These are phyloP conservation scores for Dendroctonus valens DNA, from an alignment of 1,140 invertebrate species.

Conservation along the genomic window DNA sequence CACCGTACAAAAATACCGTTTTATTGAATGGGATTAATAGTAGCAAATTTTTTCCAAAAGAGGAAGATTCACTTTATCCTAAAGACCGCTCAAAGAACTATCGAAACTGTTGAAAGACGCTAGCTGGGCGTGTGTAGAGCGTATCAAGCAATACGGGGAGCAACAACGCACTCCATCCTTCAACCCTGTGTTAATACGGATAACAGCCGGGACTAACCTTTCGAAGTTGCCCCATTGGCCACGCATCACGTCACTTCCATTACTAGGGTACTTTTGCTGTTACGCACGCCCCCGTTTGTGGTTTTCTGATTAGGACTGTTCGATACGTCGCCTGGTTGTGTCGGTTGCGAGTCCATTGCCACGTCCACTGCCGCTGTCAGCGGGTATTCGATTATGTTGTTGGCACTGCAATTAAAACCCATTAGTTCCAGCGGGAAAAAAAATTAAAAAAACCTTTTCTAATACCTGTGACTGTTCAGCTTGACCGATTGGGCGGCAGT, in stretches of 20 bases:
- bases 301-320: constrained; percentile 6
- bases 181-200: too few relatives aligned
- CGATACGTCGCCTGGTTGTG: neutral
- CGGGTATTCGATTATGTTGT: constrained; percentile 48
- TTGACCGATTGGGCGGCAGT: constrained; percentile 47
- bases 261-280: constrained; percentile 47
- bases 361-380: constrained; percentile 44
- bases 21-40: too few relatives aligned
- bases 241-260: constrained; percentile 52
- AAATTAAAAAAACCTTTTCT: constrained; percentile 1
- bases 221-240: constrained; percentile 6
- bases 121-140: too few relatives aligned
- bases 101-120: too few relatives aligned
- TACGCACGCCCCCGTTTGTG: constrained; percentile 24
- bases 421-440: neutral
- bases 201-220: constrained; percentile 12
- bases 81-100: too few relatives aligned
- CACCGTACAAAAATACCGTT: too few relatives aligned
- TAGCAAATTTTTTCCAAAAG: too few relatives aligned
- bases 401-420: constrained; percentile 45
- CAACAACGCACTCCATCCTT: too few relatives aligned
- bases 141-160: too few relatives aligned
- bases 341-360: constrained; percentile 19
- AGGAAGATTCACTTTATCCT: too few relatives aligned
- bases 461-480: constrained; percentile 51